A percentile compares a stretch with the other conserved stretches of the same genome.
phyloP scores from a whole-genome alignment of 1,140 invertebrate species.

The Camponotus vicinus region DNA sequence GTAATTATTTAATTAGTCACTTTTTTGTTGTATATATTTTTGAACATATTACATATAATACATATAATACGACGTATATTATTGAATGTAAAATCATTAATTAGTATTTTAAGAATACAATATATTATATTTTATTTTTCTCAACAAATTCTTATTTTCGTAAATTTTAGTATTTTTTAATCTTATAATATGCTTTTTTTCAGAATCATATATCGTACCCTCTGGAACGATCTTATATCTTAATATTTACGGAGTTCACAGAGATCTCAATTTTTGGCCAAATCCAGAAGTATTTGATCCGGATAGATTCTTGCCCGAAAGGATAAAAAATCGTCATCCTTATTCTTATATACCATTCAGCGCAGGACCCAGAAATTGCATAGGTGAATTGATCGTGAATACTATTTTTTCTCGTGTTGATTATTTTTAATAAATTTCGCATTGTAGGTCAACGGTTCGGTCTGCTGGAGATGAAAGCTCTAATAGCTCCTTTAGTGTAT shows the following conservation, averaged over 20 bases:
- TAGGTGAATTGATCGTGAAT: no score
- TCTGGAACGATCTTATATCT: constrained; percentile 80
- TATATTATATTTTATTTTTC: background rate
- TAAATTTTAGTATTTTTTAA: background rate
- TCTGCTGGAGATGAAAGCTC: no score
- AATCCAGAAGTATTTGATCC: constrained; percentile 92
- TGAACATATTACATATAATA: constrained; percentile 79
- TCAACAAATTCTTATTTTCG: background rate
- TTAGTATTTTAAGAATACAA: background rate
- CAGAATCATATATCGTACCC: constrained; percentile 75
- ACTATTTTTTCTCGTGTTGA: no score
- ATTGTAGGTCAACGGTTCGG: no score
- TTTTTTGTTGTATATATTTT: no score
- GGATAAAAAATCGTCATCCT: constrained; percentile 84
- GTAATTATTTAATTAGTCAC: constrained; percentile 1
- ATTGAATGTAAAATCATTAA: constrained; percentile 55
- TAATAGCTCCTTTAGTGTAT: no score
- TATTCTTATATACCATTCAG: constrained; percentile 91
- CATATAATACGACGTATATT: constrained; percentile 37
- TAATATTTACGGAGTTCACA: constrained; percentile 88
- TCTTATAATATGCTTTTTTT: constrained; percentile 38
- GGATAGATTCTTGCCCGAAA: constrained; percentile 90
- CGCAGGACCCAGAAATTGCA: constrained; percentile 92
- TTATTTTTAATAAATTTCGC: background rate
- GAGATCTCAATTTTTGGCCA: constrained; percentile 90